Percentiles rank a stretch among this genome's conserved stretches.
These are phyloP conservation scores for Mus spicilegus DNA, from an alignment of 2,113 vertebrate species.

Conservation along the genomic window DNA sequence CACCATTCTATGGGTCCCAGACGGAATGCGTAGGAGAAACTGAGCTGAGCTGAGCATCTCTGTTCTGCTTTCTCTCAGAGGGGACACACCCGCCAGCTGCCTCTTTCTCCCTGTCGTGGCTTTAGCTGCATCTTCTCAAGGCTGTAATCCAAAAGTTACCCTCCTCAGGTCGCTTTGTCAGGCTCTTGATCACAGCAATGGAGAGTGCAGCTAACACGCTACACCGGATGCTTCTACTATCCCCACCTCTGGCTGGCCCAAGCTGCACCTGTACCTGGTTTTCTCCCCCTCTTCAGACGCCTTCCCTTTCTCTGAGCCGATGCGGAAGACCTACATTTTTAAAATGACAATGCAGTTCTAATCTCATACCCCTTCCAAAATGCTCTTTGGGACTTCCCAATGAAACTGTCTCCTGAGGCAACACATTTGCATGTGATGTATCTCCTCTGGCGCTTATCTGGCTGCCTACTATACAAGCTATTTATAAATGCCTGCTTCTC, in stretches of 20 bases:
- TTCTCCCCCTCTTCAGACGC: neutral
- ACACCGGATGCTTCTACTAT: too few relatives aligned
- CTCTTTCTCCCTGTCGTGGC: neutral
- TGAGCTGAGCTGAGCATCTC: neutral
- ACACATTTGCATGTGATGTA: neutral
- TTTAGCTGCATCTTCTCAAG: neutral
- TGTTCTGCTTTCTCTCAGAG: neutral
- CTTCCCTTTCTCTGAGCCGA: neutral
- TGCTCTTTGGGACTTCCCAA: neutral
- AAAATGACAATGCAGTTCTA: neutral
- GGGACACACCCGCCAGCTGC: neutral
- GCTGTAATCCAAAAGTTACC: neutral
- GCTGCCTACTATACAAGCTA: conserved; percentile 33
- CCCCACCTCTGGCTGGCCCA: neutral
- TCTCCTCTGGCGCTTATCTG: conserved; percentile 12
- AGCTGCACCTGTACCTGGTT: fast-evolving
- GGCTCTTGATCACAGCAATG: neutral
- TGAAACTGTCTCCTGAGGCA: neutral
- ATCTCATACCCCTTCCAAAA: neutral
- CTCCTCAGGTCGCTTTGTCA: neutral
- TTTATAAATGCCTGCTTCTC: conserved; percentile 58
- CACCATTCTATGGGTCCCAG: neutral
- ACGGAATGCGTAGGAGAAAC: neutral
- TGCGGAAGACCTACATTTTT: neutral
- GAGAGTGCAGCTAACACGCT: too few relatives aligned